phyloP scores from a whole-genome alignment of 2,888 invertebrate species.

The Scaptomyza tumidula region DNA sequence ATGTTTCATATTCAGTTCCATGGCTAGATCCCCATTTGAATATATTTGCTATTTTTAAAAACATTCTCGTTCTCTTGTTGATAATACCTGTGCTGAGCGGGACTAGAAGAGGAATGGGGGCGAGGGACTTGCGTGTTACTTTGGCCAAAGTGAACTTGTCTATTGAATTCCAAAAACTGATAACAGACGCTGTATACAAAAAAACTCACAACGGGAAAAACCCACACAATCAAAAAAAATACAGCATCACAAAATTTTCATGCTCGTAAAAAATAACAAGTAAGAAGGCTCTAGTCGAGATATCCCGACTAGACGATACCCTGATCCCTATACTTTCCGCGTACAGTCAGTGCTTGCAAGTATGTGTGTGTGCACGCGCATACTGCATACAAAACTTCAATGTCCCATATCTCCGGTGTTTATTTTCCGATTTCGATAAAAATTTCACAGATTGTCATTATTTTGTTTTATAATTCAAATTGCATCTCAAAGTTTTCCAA shows the following conservation, averaged over 20 bases:
- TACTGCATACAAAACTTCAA: too few relatives aligned
- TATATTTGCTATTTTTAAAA: conserved; percentile 33
- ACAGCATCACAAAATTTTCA: neutral
- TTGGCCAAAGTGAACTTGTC: conserved; percentile 59
- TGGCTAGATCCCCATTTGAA: conserved; percentile 40
- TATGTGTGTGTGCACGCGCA: too few relatives aligned
- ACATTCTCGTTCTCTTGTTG: conserved; percentile 18
- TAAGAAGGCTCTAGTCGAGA: too few relatives aligned
- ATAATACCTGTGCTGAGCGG: conserved; percentile 34
- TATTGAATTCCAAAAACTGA: conserved; percentile 64
- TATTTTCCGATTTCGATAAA: too few relatives aligned
- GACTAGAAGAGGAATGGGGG: neutral
- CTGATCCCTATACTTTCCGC: too few relatives aligned
- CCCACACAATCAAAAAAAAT: neutral
- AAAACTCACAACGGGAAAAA: conserved; percentile 23
- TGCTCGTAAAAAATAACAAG: neutral
- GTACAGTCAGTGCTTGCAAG: too few relatives aligned
- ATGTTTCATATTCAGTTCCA: conserved; percentile 8
- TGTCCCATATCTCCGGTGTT: too few relatives aligned
- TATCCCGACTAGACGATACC: too few relatives aligned
- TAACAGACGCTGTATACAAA: conserved; percentile 65
- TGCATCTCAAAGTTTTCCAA: too few relatives aligned
- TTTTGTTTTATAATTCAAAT: too few relatives aligned
- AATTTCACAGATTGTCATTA: too few relatives aligned
- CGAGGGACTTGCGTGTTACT: conserved; percentile 45